phyloP scores from a whole-genome alignment of 2,888 invertebrate genomes.

The Panzeria rudis region DNA sequence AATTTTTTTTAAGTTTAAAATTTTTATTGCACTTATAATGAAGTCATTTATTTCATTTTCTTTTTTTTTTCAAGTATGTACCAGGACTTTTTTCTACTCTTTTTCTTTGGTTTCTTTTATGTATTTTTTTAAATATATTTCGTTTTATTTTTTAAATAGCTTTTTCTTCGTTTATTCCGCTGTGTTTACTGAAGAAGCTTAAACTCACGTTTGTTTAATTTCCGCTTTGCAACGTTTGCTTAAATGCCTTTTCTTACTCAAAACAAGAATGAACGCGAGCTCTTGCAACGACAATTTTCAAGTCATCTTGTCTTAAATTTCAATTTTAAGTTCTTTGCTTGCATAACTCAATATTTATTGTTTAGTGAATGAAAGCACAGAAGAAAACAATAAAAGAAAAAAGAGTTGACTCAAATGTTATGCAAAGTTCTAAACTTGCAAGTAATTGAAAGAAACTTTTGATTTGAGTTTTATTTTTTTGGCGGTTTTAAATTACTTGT shows the following conservation, averaged over 20 bases:
- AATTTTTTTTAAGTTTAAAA: neutral
- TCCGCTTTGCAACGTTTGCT: constrained; percentile 74
- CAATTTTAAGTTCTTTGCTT: constrained; percentile 52
- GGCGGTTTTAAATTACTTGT: constrained; percentile 33
- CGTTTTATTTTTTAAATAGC: constrained; percentile 34
- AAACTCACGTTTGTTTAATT: constrained; percentile 68
- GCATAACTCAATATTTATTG: constrained; percentile 47
- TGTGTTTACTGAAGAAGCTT: constrained; percentile 64
- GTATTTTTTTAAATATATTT: constrained; percentile 9
- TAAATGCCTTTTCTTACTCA: constrained; percentile 74
- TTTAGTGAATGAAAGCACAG: constrained; percentile 3
- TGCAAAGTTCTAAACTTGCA: constrained; percentile 20
- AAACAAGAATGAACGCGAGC: neutral
- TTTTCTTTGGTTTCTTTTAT: constrained; percentile 1
- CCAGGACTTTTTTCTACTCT: neutral
- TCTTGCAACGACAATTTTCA: constrained; percentile 3
- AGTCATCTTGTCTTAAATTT: constrained; percentile 45
- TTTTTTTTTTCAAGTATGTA: neutral
- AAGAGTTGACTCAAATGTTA: constrained; percentile 24
- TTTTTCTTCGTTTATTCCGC: constrained; percentile 67
- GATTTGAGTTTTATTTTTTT: neutral
- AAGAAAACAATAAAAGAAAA: constrained; percentile 9
- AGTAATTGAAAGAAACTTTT: neutral
- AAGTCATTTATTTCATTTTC: neutral
- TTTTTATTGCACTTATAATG: neutral